phyloP scores from a whole-genome alignment of 2,797 vertebrate species.

The Clarias platycephalus region DNA sequence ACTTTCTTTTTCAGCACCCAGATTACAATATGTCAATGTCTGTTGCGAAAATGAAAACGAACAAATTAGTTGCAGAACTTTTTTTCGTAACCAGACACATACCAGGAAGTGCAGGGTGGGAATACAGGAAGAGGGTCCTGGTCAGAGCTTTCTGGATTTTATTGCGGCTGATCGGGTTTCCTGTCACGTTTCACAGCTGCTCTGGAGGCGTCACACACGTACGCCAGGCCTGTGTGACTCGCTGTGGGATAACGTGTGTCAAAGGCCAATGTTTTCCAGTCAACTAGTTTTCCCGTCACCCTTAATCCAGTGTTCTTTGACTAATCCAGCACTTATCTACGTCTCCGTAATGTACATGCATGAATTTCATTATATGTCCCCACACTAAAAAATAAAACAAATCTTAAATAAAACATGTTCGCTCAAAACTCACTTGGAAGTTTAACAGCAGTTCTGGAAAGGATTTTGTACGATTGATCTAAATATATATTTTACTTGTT shows the following conservation, averaged over 20 bases:
- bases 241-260: constrained; percentile 17
- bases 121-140: constrained; percentile 8
- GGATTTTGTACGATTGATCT: background rate
- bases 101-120: background rate
- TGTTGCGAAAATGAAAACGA: background rate
- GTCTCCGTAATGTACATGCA: background rate
- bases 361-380: background rate
- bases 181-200: constrained; percentile 49
- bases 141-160: constrained; percentile 4
- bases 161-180: constrained; percentile 35
- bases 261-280: constrained; percentile 29
- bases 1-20: background rate
- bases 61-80: background rate
- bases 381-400: background rate
- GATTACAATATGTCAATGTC: no score
- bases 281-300: background rate
- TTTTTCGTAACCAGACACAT: background rate
- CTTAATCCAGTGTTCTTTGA: background rate
- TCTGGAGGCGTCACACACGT: constrained; percentile 14
- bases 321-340: background rate
- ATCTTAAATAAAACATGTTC: background rate
- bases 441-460: background rate
- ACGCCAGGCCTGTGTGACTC: constrained; percentile 14
- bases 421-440: background rate
- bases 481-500: background rate